These are phyloP conservation scores for Trypoxylon attenuatum DNA, from an alignment of 2,888 invertebrate genomes.

Conservation along the genomic window DNA sequence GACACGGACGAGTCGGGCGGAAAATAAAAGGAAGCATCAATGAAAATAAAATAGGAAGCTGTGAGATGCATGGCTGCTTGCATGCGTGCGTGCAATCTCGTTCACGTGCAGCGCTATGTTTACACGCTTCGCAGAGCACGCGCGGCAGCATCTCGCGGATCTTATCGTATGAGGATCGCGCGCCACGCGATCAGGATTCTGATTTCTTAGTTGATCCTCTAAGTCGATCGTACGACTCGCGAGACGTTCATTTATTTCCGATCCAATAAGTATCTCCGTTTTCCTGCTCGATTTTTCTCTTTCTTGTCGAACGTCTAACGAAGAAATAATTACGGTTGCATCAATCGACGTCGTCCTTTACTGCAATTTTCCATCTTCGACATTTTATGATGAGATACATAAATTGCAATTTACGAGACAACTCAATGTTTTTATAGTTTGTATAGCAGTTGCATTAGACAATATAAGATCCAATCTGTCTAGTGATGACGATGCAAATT, in stretches of 20 bases:
- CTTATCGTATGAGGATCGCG: slow-evolving; percentile 49
- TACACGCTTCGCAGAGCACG: slow-evolving; percentile 61
- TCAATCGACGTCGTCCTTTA: not conserved
- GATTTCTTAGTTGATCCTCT: no score
- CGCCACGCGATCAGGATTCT: slow-evolving; percentile 37
- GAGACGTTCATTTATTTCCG: no score
- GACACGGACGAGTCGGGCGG: slow-evolving; percentile 24
- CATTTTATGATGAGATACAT: no score
- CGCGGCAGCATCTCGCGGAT: slow-evolving; percentile 44
- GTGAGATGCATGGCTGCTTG: slow-evolving; percentile 1
- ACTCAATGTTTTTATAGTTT: no score
- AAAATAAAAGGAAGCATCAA: slow-evolving; percentile 39
- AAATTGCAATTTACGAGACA: no score
- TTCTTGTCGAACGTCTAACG: no score
- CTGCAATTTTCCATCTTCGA: not conserved
- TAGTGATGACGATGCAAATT: no score
- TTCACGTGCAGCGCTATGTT: slow-evolving; percentile 64
- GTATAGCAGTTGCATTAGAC: no score
- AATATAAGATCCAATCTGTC: no score
- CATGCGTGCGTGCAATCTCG: slow-evolving; percentile 41
- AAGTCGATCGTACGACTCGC: no score
- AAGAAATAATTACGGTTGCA: slow-evolving; percentile 1
- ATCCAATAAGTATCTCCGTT: no score
- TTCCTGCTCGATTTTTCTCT: no score
- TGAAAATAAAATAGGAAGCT: slow-evolving; percentile 39